Conservation (phyloP, 1,140 invertebrate genomes). For the Branchinecta lindahli region DNA sequence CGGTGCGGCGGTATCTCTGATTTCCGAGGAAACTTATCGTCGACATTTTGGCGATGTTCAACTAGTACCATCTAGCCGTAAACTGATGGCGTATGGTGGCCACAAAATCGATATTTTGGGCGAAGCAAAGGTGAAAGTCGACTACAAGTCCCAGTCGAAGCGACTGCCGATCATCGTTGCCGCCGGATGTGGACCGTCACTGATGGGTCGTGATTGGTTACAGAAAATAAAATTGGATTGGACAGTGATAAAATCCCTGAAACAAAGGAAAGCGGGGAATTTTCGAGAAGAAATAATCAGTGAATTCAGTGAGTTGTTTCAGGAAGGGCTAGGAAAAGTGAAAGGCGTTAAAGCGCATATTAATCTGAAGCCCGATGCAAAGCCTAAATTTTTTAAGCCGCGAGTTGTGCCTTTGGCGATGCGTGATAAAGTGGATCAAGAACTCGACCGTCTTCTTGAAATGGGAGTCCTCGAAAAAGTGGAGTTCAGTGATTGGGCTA, state of each 20-base stretch:
- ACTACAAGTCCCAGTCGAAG: slow-evolving; percentile 9
- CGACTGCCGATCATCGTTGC: slow-evolving; percentile 11
- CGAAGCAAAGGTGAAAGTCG: slow-evolving; percentile 11
- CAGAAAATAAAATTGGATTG: slow-evolving; percentile 10
- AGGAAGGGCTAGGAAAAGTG: slow-evolving; percentile 9
- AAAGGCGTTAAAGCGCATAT: background rate
- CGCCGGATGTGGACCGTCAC: slow-evolving; percentile 9
- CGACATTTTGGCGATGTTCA: background rate
- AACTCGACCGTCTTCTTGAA: background rate
- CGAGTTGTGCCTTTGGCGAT: slow-evolving; percentile 15
- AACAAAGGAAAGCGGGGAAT: background rate
- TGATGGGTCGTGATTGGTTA: slow-evolving; percentile 11
- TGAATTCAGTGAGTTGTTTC: background rate
- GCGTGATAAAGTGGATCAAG: background rate
- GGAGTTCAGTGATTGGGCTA: slow-evolving; percentile 27
- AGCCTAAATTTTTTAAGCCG: slow-evolving; percentile 16
- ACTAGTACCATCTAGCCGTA: background rate
- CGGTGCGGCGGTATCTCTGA: slow-evolving; percentile 12
- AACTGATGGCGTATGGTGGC: slow-evolving; percentile 6
- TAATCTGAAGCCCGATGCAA: slow-evolving; percentile 12
- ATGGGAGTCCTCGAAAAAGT: slow-evolving; percentile 24
- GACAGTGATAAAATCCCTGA: background rate
- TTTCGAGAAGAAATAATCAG: background rate
- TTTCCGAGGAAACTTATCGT: slow-evolving; percentile 12
- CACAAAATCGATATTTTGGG: slow-evolving; percentile 12